Base-by-base conservation (phyloP, 2,113 vertebrate genomes). In the Furnarius figulus region DNA sequence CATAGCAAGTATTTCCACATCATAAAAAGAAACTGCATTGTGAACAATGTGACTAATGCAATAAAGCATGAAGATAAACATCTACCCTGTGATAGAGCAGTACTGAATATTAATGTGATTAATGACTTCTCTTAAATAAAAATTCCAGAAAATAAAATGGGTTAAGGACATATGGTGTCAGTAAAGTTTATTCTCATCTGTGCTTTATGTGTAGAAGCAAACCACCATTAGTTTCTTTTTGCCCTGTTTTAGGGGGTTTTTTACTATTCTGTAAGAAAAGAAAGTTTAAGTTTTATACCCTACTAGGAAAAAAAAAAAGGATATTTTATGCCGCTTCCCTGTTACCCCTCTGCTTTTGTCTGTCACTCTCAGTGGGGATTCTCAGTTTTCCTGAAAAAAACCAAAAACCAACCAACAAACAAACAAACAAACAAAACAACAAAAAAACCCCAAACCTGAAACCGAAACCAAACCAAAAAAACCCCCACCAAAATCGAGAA, bases 51-150 rank as follows among this genome's bases (percentile, higher is more conserved):
- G 96, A 95, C 97, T 58, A 96, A 90, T 79, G 67, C 95, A 97
- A 18, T 70, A 94, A 97, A 86, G 90, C 94, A 96, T 97, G 52
- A 27, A 92, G 88, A 55, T 89, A 97, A 97, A 97, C 95, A 98
- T 97, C 97, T 98, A 95, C 78, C 84, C 76, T 86, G 63, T 87
- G 75, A 91, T 72, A 65, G 35, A 85, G 46, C 58, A 81, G n/a
- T 22, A 61, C 8, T 20, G 5, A 68, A 79, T 93, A 92, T 81
- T 95, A 95, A 96, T 50, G 40, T n/a, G 63, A 73, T 75, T 84
- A 97, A 95, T 85, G 25, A 93, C 42, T 92, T 92, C 55, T 82
- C n/a, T 92, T 95, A 12, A 75, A 50, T 14, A 78, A 85, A 61
- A 90, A 76, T 13, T 76, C 27, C 55, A 44, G 33, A 92, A 94